A percentile compares a stretch with the other conserved stretches of the same genome.
phyloP scores from a whole-genome alignment of 2,113 vertebrate genomes.

The Origma solitaria region DNA sequence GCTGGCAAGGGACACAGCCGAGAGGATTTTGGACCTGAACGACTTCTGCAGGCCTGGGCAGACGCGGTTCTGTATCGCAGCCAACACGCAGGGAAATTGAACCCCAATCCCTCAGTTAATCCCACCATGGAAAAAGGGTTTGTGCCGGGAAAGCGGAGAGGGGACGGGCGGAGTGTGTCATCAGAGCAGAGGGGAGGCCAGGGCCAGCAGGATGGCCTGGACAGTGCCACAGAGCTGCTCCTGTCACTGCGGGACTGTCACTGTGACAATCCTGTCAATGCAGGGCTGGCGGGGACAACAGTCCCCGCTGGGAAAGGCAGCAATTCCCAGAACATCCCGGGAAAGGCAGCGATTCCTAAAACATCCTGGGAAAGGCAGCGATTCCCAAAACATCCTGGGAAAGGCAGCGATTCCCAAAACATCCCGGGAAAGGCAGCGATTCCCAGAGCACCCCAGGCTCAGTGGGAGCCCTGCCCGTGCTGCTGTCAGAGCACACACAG shows the following conservation, averaged over 20 bases:
- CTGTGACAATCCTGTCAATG: neutral
- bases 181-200: neutral
- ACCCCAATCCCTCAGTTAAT: neutral
- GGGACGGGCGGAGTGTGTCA: neutral
- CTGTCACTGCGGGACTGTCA: neutral
- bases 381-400: no score
- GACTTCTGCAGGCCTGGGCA: neutral
- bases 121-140: neutral
- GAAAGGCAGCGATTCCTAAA: no score
- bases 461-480: neutral
- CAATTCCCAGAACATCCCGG: no score
- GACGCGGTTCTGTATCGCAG: neutral
- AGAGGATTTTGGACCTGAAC: neutral
- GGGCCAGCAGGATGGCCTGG: neutral
- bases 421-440: no score
- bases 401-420: no score
- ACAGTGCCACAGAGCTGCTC: fast-evolving
- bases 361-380: no score
- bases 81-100: neutral
- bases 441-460: fast-evolving
- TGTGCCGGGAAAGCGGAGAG: neutral
- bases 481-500: neutral
- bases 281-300: neutral
- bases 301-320: no score
- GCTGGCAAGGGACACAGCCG: fast-evolving